phyloP scores from a whole-genome alignment of 2,113 vertebrate species.

The Catharus fuscescens region DNA sequence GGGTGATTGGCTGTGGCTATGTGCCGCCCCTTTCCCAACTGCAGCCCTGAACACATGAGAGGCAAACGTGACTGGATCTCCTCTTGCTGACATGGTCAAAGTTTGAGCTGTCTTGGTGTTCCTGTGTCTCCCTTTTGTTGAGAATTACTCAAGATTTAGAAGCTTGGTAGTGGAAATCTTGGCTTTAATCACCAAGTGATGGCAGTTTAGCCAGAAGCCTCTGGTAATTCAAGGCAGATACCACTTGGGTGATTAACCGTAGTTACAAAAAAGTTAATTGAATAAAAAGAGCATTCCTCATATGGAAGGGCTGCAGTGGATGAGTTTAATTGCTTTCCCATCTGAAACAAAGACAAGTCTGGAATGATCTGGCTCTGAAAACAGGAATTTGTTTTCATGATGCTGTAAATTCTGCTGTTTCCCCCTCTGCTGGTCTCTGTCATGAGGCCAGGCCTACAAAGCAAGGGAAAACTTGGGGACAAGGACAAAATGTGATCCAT shows the following conservation, averaged over 20 bases:
- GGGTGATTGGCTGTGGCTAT: neutral
- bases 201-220: neutral
- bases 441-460: neutral
- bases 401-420: neutral
- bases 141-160: neutral
- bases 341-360: neutral
- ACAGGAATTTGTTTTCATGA: neutral
- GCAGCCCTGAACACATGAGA: neutral
- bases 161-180: neutral
- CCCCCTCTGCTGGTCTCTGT: neutral
- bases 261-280: slow-evolving; percentile 30
- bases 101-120: neutral
- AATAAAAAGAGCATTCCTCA: slow-evolving; percentile 25
- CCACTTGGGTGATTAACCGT: neutral
- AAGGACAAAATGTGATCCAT: neutral
- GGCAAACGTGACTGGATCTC: neutral
- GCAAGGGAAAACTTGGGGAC: neutral
- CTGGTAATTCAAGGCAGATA: slow-evolving; percentile 21
- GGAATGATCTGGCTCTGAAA: neutral
- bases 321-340: neutral
- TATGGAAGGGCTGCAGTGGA: neutral
- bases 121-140: neutral
- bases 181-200: neutral
- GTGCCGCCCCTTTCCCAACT: neutral
- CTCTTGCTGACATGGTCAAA: neutral